Evolutionary conservation across 2,797 vertebrate genomes (phyloP).

Genomic region (Rhadinocentrus ornatus): DNA sequence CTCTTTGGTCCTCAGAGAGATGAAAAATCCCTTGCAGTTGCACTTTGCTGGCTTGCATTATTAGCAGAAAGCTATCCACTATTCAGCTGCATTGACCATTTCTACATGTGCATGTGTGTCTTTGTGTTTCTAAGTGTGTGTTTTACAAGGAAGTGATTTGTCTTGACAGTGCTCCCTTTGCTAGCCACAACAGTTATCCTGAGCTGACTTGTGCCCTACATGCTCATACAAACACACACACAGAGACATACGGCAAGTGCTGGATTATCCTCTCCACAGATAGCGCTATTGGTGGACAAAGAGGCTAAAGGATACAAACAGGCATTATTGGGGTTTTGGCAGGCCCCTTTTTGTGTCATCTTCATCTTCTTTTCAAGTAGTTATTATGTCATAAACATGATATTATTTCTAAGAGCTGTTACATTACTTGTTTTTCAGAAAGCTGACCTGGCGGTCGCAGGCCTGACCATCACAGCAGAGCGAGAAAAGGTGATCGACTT

Average conservation of each 20-base stretch:
- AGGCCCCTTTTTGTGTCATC: slow-evolving; percentile 33
- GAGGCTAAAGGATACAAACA: slow-evolving; percentile 47
- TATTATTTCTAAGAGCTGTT: slow-evolving; percentile 9
- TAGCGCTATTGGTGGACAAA: slow-evolving; percentile 50
- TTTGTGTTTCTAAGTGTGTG: slow-evolving; percentile 41
- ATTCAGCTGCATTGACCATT: slow-evolving; percentile 58
- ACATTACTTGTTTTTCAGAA: slow-evolving; percentile 85
- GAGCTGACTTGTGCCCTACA: slow-evolving; percentile 46
- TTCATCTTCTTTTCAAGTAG: slow-evolving; percentile 23
- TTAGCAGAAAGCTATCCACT: slow-evolving; percentile 66
- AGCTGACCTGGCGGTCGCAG: slow-evolving; percentile 96
- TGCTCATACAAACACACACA: slow-evolving; percentile 8
- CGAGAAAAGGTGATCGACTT: slow-evolving; percentile 99
- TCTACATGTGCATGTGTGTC: slow-evolving; percentile 26
- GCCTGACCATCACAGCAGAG: slow-evolving; percentile 96
- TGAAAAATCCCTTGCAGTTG: slow-evolving; percentile 78
- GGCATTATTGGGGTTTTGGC: slow-evolving; percentile 47
- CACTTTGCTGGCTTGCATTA: slow-evolving; percentile 79
- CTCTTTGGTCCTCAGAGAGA: slow-evolving; percentile 66
- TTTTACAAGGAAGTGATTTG: slow-evolving; percentile 72
- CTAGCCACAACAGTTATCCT: slow-evolving; percentile 51
- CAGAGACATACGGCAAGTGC: slow-evolving; percentile 11
- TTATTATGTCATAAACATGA: slow-evolving; percentile 23
- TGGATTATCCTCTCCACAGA: slow-evolving; percentile 56
- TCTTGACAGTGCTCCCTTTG: slow-evolving; percentile 64